A percentile compares a stretch with the other conserved stretches of the same genome.
Evolutionary conservation across 2,113 vertebrate species (phyloP).

Genomic region (Leptobrachium leishanense): DNA sequence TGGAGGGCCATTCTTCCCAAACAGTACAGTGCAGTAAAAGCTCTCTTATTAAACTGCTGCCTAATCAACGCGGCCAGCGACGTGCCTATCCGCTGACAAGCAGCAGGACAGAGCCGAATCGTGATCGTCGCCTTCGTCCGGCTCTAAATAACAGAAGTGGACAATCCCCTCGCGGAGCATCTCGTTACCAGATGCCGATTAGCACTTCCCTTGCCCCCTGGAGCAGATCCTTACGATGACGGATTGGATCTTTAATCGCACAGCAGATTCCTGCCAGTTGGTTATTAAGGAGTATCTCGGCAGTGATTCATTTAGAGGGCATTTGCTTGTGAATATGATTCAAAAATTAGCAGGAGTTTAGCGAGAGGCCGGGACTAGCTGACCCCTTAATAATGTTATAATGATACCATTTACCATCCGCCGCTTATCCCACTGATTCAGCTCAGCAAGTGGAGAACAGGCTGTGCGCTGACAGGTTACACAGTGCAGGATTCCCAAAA

Average conservation of each 20-base stretch:
- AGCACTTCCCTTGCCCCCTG: constrained; percentile 73
- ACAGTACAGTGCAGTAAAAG: constrained; percentile 83
- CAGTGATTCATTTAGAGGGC: constrained; percentile 96
- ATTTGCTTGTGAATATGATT: constrained; percentile 93
- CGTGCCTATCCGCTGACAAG: constrained; percentile 9
- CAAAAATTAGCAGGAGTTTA: constrained; percentile 97
- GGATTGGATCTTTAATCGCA: constrained; percentile 88
- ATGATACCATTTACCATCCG: constrained; percentile 96
- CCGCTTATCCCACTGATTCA: constrained; percentile 77
- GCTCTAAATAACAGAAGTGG: constrained; percentile 52
- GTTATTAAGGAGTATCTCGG: constrained; percentile 97
- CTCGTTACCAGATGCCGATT: constrained; percentile 66
- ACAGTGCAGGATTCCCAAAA: constrained; percentile 23
- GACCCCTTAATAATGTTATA: constrained; percentile 99
- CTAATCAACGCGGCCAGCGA: background rate
- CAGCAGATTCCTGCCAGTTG: constrained; percentile 91
- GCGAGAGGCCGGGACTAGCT: constrained; percentile 85
- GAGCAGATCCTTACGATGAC: constrained; percentile 93
- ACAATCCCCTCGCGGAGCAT: constrained; percentile 52
- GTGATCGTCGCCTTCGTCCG: constrained; percentile 20
- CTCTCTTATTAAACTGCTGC: background rate
- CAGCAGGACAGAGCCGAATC: constrained; percentile 12
- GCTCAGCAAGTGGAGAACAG: constrained; percentile 45
- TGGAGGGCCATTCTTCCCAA: constrained; percentile 53
- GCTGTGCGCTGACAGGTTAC: constrained; percentile 36